Evolutionary conservation across 2,888 invertebrate species (phyloP).

Genomic region (Drosophila mettleri): DNA sequence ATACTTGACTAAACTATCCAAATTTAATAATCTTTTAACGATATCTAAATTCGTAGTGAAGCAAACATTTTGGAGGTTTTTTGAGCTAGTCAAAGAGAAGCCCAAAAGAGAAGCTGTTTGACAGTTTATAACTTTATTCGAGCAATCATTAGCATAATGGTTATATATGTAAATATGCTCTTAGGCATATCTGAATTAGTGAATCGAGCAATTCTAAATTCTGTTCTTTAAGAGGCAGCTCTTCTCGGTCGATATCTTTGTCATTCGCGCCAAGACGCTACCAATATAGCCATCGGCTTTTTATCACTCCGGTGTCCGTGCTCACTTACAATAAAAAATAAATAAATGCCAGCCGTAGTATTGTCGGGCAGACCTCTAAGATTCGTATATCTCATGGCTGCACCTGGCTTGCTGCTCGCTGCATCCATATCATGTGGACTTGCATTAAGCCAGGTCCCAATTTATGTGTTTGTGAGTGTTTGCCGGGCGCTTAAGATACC

Average conservation of each 20-base stretch:
- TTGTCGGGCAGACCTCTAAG: slow-evolving; percentile 38
- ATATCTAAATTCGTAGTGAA: background rate
- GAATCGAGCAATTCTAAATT: background rate
- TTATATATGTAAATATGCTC: background rate
- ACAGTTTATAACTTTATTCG: background rate
- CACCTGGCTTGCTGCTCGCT: slow-evolving; percentile 30
- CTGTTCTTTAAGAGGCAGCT: background rate
- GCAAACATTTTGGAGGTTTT: no score
- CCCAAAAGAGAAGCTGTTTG: background rate
- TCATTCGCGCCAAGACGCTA: background rate
- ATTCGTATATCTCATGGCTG: slow-evolving; percentile 24
- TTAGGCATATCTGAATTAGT: background rate
- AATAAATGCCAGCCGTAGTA: slow-evolving; percentile 35
- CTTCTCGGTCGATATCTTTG: background rate
- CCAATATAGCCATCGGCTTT: slow-evolving; percentile 9
- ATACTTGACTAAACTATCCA: background rate
- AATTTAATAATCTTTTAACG: background rate
- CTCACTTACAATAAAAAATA: slow-evolving; percentile 38
- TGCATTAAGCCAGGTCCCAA: slow-evolving; percentile 49
- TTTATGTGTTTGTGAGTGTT: slow-evolving; percentile 63
- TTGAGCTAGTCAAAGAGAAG: no score
- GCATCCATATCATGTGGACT: slow-evolving; percentile 27
- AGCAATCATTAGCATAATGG: background rate
- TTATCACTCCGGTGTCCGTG: slow-evolving; percentile 17
- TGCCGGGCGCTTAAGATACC: slow-evolving; percentile 63